A percentile compares a stretch with the other conserved stretches of the same genome.
phyloP scores from a whole-genome alignment of 2,888 invertebrate species.

The Druceiella hillmani region DNA sequence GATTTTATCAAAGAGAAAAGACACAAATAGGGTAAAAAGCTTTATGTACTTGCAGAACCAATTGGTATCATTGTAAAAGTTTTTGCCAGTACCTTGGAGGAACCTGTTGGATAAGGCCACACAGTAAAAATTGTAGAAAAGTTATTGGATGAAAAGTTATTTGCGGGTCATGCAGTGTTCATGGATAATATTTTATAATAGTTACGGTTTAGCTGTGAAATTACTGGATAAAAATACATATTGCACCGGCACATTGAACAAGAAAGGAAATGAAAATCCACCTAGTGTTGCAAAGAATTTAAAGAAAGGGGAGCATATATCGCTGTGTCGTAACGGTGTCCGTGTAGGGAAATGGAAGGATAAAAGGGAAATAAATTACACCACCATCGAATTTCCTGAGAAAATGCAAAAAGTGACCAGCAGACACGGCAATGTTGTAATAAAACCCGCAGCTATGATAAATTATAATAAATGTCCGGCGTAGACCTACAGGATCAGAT shows the following conservation, averaged over 20 bases:
- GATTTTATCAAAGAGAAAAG: conserved; percentile 28
- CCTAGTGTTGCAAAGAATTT: conserved; percentile 7
- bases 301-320: neutral
- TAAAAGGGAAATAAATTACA: conserved; percentile 6
- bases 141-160: conserved; percentile 24
- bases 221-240: conserved; percentile 25
- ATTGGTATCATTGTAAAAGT: conserved; percentile 26
- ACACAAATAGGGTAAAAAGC: conserved; percentile 28
- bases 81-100: conserved; percentile 19
- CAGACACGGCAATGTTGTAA: neutral
- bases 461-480: conserved; percentile 3
- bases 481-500: conserved; percentile 2
- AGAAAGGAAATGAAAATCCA: neutral
- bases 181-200: conserved; percentile 29
- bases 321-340: conserved; percentile 8
- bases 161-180: conserved; percentile 25
- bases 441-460: neutral
- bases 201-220: conserved; percentile 21
- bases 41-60: conserved; percentile 29
- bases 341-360: conserved; percentile 15
- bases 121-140: conserved; percentile 25
- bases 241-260: conserved; percentile 26
- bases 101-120: conserved; percentile 20
- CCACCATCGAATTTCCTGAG: conserved; percentile 1
- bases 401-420: neutral